These are phyloP conservation scores for Hippocampus comes DNA, from an alignment of 2,113 vertebrate genomes.

Conservation along the genomic window DNA sequence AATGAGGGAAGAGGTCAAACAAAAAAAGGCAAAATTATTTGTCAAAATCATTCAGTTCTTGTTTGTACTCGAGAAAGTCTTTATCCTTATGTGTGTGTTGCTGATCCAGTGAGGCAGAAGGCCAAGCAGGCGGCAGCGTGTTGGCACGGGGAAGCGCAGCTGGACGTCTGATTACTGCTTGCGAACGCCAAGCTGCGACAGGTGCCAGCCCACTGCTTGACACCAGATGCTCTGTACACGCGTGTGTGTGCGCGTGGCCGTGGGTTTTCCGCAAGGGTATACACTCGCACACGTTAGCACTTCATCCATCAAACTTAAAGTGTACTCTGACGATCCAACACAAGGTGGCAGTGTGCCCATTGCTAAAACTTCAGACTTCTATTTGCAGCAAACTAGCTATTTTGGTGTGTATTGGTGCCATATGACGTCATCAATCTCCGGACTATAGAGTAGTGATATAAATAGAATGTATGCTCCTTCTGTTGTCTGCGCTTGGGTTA, in stretches of 20 bases:
- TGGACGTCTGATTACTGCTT: slow-evolving; percentile 62
- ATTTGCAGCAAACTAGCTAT: not conserved
- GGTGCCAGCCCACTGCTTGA: slow-evolving; percentile 62
- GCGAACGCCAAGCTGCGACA: slow-evolving; percentile 54
- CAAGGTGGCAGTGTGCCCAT: slow-evolving; percentile 62
- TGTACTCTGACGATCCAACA: slow-evolving; percentile 47
- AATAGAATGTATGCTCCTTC: too few species aligned
- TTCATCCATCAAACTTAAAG: slow-evolving; percentile 26
- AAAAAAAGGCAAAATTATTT: too few species aligned
- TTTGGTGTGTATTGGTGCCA: not conserved
- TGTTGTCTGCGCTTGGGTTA: too few species aligned
- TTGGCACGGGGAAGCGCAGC: slow-evolving; percentile 56
- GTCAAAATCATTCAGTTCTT: too few species aligned
- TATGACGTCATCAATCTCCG: not conserved
- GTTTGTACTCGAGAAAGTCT: not conserved
- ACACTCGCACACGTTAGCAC: slow-evolving; percentile 3
- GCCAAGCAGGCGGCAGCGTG: slow-evolving; percentile 43
- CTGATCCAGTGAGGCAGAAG: slow-evolving; percentile 52
- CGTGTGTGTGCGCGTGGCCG: not conserved
- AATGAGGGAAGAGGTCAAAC: too few species aligned
- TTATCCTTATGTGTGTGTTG: slow-evolving; percentile 19
- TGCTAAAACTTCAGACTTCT: not conserved
- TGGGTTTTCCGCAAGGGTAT: slow-evolving; percentile 1
- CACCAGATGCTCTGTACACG: slow-evolving; percentile 50
- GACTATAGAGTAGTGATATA: too few species aligned